Percentiles rank a stretch among this genome's conserved stretches.
phyloP scores from a whole-genome alignment of 1,140 invertebrate genomes.

The Globodera rostochiensis region DNA sequence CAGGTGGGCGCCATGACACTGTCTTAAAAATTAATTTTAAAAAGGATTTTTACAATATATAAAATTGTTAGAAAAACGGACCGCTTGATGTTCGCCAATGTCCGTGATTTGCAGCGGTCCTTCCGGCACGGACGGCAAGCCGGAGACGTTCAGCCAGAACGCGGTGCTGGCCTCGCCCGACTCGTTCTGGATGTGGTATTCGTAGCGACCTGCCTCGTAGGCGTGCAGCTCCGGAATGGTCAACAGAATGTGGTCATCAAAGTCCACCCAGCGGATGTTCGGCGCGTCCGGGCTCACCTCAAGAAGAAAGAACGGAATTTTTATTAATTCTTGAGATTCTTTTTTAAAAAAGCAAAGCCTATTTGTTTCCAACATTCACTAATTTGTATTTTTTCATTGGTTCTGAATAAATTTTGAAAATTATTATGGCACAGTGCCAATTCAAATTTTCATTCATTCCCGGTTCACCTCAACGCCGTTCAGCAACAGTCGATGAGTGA shows the following conservation, averaged over 20 bases:
- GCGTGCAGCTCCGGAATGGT: slow-evolving; percentile 65
- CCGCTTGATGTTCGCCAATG: slow-evolving; percentile 83
- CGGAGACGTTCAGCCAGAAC: slow-evolving; percentile 85
- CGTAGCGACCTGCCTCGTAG: slow-evolving; percentile 77
- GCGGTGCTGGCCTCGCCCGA: slow-evolving; percentile 78
- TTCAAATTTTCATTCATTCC: slow-evolving; percentile 24
- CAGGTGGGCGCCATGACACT: slow-evolving; percentile 88
- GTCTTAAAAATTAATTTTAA: slow-evolving; percentile 62
- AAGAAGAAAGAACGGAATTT: too few species aligned
- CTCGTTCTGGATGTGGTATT: slow-evolving; percentile 75
- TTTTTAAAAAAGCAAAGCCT: too few species aligned
- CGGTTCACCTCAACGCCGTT: slow-evolving; percentile 54
- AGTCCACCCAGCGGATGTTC: slow-evolving; percentile 60
- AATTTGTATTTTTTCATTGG: too few species aligned
- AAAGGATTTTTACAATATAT: too few species aligned
- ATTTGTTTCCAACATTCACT: too few species aligned
- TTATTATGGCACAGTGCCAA: too few species aligned
- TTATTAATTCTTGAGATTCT: too few species aligned
- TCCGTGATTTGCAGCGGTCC: slow-evolving; percentile 87
- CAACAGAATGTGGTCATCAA: slow-evolving; percentile 63
- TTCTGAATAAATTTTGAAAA: too few species aligned
- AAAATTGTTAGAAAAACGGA: not conserved
- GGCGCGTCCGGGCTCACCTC: slow-evolving; percentile 41
- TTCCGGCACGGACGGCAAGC: slow-evolving; percentile 85
- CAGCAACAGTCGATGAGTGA: slow-evolving; percentile 57